Base-by-base conservation (phyloP, 2,113 vertebrate species). In the Oryzias celebensis region DNA sequence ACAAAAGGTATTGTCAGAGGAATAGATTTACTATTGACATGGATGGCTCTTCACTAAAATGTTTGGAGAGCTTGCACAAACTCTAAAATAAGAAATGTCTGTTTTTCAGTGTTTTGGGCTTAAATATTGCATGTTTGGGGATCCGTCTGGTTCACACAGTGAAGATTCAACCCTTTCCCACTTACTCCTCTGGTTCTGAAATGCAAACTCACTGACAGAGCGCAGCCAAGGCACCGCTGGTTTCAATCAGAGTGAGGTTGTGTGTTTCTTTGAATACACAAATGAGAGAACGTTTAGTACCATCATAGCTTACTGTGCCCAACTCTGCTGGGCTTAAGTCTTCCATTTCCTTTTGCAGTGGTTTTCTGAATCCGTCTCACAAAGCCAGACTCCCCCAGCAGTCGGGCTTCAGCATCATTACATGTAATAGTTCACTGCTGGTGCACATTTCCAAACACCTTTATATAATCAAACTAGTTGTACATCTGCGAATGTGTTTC, bases 111-210 rank as follows among this genome's bases (percentile, higher is more conserved):
- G 10, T 72, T 57, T 18, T 58, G 26, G 10, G 8, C 49, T 73
- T 84, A 55, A 72, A 86, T 86, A 80, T 81, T 86, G 81, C 0
- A 76, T 46, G 1, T 59, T n/a, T 1, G 26, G 64, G 60, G 26
- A 61, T 52, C 53, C 0, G 7, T 3, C 62, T 4, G 42, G 18
- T 52, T 36, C 51, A 63, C 52, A 68, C 55, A 48, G 57, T 43
- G 20, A 26, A 63, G 49, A 48, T 66, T 65, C 26, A 22, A 61
- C 60, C 42, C 31, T 59, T 68, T 72, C 23, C 7, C 6, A 26
- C 48, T 65, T 4, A 4, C 23, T 44, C 24, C 43, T 14, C 43
- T 62, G 48, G 64, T 57, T 20, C 36, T 36, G 62, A 6, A 57
- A 23, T 14, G n/a, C 58, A 75, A 77, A 71, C 60, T 83, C 73